A percentile compares a stretch with the other conserved stretches of the same genome.
Evolutionary conservation across 1,140 invertebrate genomes (phyloP).

Genomic region (Heterodera carotae): DNA sequence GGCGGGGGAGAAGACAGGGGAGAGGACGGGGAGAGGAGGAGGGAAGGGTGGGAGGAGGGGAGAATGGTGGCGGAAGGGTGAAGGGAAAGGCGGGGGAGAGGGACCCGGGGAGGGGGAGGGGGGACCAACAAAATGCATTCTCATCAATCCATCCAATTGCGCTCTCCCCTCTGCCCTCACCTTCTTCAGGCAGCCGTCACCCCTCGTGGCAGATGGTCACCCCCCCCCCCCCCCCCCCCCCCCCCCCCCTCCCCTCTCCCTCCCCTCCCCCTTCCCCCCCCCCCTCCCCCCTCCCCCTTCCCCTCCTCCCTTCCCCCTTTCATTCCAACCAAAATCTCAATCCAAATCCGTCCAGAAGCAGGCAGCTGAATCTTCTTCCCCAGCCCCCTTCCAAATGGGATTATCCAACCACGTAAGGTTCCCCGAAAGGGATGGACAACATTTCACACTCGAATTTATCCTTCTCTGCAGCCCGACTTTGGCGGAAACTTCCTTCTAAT

Average conservation of each 20-base stretch:
- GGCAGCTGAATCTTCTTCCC: too few relatives aligned
- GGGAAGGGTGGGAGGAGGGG: too few relatives aligned
- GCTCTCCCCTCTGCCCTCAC: too few relatives aligned
- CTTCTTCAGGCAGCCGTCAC: too few relatives aligned
- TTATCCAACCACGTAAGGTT: background rate
- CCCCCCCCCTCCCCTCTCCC: background rate
- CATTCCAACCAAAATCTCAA: background rate
- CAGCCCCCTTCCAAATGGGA: background rate
- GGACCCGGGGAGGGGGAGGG: too few relatives aligned
- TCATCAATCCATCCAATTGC: background rate
- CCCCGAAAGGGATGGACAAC: too few relatives aligned
- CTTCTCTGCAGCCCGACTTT: background rate
- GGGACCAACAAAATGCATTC: background rate
- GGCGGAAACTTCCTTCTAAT: background rate
- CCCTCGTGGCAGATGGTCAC: background rate
- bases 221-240: too few relatives aligned
- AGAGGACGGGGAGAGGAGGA: too few relatives aligned
- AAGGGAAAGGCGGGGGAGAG: too few relatives aligned
- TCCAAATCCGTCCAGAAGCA: too few relatives aligned
- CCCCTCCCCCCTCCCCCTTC: background rate
- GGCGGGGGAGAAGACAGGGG: too few relatives aligned
- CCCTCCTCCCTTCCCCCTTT: background rate
- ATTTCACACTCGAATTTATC: background rate
- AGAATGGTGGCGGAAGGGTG: too few relatives aligned
- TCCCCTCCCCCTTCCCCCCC: background rate